phyloP scores from a whole-genome alignment of 2,113 vertebrate species.

The Chionis minor region DNA sequence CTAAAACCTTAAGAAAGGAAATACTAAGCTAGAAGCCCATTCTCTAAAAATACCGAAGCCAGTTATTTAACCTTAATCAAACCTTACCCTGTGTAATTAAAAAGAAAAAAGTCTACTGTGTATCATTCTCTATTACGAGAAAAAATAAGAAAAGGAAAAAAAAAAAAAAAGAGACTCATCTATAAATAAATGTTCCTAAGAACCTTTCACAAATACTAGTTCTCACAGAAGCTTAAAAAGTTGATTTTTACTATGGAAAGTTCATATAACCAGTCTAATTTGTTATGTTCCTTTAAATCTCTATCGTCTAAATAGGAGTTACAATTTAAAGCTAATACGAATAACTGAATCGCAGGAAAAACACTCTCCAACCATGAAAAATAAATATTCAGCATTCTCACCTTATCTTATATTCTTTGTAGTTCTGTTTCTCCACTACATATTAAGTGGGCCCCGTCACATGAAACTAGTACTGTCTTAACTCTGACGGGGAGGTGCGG shows the following conservation, averaged over 20 bases:
- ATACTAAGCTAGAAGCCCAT: neutral
- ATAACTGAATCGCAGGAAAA: slow-evolving; percentile 70
- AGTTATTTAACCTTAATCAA: neutral
- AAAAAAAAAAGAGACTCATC: neutral
- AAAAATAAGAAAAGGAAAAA: neutral
- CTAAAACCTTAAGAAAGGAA: neutral
- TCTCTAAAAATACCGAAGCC: neutral
- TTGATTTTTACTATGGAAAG: neutral
- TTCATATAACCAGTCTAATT: slow-evolving; percentile 22
- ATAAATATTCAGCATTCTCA: slow-evolving; percentile 76
- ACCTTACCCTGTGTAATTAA: neutral
- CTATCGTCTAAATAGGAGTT: slow-evolving; percentile 65
- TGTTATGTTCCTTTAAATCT: slow-evolving; percentile 68
- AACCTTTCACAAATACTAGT: neutral
- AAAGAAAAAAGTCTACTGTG: neutral
- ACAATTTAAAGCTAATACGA: slow-evolving; percentile 66
- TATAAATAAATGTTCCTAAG: neutral
- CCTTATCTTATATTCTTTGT: slow-evolving; percentile 71
- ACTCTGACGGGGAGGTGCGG: neutral
- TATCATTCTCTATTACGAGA: neutral
- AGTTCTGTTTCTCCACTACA: slow-evolving; percentile 68
- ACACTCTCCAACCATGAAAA: slow-evolving; percentile 70
- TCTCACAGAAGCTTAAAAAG: neutral
- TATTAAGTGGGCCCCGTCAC: slow-evolving; percentile 62
- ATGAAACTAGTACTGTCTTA: slow-evolving; percentile 51